Evolutionary conservation across 2,888 invertebrate species (phyloP).

Genomic region (Girardia tigrina): DNA sequence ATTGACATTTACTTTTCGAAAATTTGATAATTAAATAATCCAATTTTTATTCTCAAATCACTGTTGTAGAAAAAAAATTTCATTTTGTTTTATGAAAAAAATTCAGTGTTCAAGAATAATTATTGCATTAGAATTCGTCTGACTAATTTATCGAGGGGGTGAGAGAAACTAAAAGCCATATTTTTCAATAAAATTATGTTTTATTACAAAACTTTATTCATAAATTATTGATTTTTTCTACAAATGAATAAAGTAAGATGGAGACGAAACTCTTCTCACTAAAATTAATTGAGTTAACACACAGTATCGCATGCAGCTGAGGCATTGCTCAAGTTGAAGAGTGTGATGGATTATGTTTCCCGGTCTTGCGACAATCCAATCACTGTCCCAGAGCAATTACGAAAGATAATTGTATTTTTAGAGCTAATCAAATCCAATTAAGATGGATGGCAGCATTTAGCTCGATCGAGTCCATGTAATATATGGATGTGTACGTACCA

Average conservation of each 20-base stretch:
- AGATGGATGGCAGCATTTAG: conserved; percentile 3
- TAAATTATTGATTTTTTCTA: conserved; percentile 14
- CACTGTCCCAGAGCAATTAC: conserved; percentile 23
- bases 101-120: too few species aligned
- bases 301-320: neutral
- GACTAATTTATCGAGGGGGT: too few species aligned
- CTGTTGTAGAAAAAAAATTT: too few species aligned
- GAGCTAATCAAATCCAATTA: conserved; percentile 17
- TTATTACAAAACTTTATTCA: neutral
- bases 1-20: too few species aligned
- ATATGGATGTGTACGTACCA: too few species aligned
- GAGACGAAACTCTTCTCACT: neutral
- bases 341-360: conserved; percentile 23
- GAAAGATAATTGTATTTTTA: conserved; percentile 23
- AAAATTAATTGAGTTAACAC: neutral
- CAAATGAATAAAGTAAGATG: neutral
- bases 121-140: too few species aligned
- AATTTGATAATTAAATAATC: too few species aligned
- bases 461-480: neutral
- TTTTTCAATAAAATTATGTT: too few species aligned
- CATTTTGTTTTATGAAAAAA: too few species aligned
- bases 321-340: neutral
- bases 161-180: too few species aligned
- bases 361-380: neutral
- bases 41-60: too few species aligned